A percentile compares a stretch with the other conserved stretches of the same genome.
Conservation (phyloP, 2,888 invertebrate species). For the Erebia ligea region DNA sequence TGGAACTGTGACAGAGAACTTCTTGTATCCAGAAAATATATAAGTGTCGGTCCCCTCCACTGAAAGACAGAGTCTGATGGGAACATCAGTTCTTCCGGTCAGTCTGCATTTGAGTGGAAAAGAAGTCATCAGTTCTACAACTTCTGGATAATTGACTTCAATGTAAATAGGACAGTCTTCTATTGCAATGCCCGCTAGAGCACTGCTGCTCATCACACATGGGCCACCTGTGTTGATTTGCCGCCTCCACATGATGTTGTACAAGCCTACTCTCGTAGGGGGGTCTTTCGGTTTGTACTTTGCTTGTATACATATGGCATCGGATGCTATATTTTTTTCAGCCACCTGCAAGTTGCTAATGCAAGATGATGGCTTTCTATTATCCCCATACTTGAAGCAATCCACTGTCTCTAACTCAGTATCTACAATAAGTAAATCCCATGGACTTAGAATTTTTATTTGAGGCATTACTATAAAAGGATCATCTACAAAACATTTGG, state of each 20-base stretch:
- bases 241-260: constrained; percentile 75
- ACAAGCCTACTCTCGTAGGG: constrained; percentile 71
- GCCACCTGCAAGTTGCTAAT: constrained; percentile 68
- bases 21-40: constrained; percentile 97
- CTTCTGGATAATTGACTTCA: constrained; percentile 86
- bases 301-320: constrained; percentile 73
- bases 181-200: constrained; percentile 81
- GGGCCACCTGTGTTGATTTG: constrained; percentile 57
- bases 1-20: constrained; percentile 85
- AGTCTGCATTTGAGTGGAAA: constrained; percentile 88
- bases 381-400: constrained; percentile 65
- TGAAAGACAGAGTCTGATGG: constrained; percentile 88
- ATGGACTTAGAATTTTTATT: constrained; percentile 87
- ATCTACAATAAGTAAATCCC: constrained; percentile 86
- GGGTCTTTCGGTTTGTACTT: constrained; percentile 71
- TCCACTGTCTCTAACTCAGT: constrained; percentile 86
- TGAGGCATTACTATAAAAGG: constrained; percentile 87
- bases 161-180: constrained; percentile 85
- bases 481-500: constrained; percentile 87
- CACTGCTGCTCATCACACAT: constrained; percentile 80
- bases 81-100: constrained; percentile 87
- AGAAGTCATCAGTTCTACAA: constrained; percentile 88
- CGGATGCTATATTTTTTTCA: constrained; percentile 70
- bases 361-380: constrained; percentile 61
- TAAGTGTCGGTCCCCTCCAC: constrained; percentile 95